These are phyloP conservation scores for Aphelenchoides bicaudatus DNA, from an alignment of 2,888 invertebrate genomes.

Conservation along the genomic window DNA sequence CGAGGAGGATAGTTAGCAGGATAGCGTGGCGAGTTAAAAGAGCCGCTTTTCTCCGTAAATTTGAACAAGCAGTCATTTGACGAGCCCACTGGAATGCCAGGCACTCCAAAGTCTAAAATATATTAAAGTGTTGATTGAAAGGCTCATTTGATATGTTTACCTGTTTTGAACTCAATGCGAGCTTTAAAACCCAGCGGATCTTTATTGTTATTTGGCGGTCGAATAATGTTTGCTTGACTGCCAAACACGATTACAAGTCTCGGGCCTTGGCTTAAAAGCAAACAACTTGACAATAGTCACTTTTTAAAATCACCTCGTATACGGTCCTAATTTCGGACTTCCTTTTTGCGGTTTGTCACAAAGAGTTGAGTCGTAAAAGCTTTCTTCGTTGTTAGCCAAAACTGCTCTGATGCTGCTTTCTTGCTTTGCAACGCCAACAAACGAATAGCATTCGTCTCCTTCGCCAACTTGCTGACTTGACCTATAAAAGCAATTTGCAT, in stretches of 20 bases:
- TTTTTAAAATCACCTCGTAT: no score
- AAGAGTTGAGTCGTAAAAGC: conserved; percentile 49
- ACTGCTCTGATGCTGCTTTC: conserved; percentile 49
- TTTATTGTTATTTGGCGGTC: conserved; percentile 47
- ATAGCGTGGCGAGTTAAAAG: conserved; percentile 63
- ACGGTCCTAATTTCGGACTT: conserved; percentile 44
- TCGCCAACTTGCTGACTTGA: conserved; percentile 12
- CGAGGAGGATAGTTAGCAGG: conserved; percentile 62
- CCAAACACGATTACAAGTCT: conserved; percentile 62
- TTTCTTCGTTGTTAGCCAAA: conserved; percentile 47
- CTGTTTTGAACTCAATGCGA: conserved; percentile 62
- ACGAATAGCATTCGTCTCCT: conserved; percentile 36
- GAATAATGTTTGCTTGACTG: conserved; percentile 42
- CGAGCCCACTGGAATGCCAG: conserved; percentile 62
- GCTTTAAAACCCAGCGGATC: conserved; percentile 61
- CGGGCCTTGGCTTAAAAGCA: conserved; percentile 47
- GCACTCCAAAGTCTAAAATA: conserved; percentile 63
- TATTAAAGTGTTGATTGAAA: background rate
- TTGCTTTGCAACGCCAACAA: conserved; percentile 47
- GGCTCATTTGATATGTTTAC: conserved; percentile 41
- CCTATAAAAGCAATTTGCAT: background rate
- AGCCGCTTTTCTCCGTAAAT: conserved; percentile 60
- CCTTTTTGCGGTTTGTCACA: conserved; percentile 42
- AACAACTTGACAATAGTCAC: no score
- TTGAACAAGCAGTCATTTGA: conserved; percentile 62